phyloP scores from a whole-genome alignment of 2,888 invertebrate species.

The Sepiola atlantica region DNA sequence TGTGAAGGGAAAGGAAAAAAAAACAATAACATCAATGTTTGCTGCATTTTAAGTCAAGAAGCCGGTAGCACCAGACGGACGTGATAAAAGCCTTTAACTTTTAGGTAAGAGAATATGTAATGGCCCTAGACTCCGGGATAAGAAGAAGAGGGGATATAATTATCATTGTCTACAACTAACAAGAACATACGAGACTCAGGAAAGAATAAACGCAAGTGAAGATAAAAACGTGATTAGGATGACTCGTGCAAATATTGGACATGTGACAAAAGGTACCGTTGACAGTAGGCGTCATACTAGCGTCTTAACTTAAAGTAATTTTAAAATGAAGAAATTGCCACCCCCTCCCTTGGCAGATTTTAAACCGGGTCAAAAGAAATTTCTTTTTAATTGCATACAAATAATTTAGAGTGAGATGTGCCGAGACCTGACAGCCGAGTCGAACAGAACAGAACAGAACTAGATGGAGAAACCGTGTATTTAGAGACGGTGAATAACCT shows the following conservation, averaged over 20 bases:
- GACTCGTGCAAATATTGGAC: background rate
- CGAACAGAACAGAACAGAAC: background rate
- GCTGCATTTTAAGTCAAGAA: too few relatives aligned
- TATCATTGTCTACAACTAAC: background rate
- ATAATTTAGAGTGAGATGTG: background rate
- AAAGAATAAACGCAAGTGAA: too few relatives aligned
- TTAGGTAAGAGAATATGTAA: background rate
- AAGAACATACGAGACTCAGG: background rate
- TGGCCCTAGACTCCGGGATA: background rate
- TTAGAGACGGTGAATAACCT: background rate
- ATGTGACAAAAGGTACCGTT: background rate
- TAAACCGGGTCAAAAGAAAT: background rate
- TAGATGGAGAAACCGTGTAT: background rate
- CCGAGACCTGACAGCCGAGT: background rate
- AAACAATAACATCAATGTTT: too few relatives aligned
- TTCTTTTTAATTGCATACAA: background rate
- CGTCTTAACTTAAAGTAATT: slow-evolving; percentile 7
- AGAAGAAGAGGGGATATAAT: background rate
- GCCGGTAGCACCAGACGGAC: too few relatives aligned
- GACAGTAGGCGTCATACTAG: background rate
- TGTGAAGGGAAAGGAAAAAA: too few relatives aligned
- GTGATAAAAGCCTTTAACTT: too few relatives aligned
- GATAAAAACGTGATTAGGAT: background rate
- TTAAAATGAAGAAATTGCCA: background rate
- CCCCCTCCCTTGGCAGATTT: background rate